These are phyloP conservation scores for Antedon mediterranea DNA, from an alignment of 53 echinoderm and acorn worm genomes.

Conservation along the genomic window DNA sequence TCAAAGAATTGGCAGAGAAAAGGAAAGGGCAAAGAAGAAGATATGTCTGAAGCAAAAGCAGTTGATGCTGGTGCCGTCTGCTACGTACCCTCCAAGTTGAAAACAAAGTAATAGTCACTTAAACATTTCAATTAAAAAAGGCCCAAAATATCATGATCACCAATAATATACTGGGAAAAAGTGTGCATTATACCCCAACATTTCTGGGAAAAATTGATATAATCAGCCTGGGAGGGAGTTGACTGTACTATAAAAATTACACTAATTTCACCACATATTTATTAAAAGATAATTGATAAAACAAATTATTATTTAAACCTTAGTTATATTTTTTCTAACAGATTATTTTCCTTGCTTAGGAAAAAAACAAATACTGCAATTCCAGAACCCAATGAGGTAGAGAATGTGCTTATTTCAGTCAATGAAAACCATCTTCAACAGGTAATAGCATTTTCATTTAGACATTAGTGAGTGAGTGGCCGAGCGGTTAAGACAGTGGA, in stretches of 20 bases:
- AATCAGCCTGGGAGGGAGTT: too few species aligned
- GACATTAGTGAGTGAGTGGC: too few species aligned
- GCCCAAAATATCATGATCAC: too few species aligned
- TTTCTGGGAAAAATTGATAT: too few species aligned
- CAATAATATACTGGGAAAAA: too few species aligned
- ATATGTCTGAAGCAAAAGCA: slow-evolving; percentile 28
- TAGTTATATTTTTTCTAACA: neutral
- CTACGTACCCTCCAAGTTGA: slow-evolving; percentile 14
- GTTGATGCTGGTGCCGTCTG: slow-evolving; percentile 41
- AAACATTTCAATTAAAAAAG: too few species aligned
- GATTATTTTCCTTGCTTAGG: neutral
- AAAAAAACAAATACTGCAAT: slow-evolving; percentile 28
- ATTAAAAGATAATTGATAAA: neutral
- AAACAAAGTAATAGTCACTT: slow-evolving; percentile 30
- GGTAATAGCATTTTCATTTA: slow-evolving; percentile 34
- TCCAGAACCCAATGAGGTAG: slow-evolving; percentile 58
- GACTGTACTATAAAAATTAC: too few species aligned
- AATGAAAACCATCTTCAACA: slow-evolving; percentile 77
- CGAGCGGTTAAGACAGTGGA: too few species aligned
- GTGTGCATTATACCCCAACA: too few species aligned
- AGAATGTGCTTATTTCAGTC: slow-evolving; percentile 55
- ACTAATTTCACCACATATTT: too few species aligned
- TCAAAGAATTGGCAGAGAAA: slow-evolving; percentile 62
- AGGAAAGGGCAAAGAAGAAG: slow-evolving; percentile 7
- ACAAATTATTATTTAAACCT: neutral